Percentiles rank a stretch among this genome's conserved stretches.
These are phyloP conservation scores for Endomychus coccineus DNA, from an alignment of 2,888 invertebrate species.

Conservation along the genomic window DNA sequence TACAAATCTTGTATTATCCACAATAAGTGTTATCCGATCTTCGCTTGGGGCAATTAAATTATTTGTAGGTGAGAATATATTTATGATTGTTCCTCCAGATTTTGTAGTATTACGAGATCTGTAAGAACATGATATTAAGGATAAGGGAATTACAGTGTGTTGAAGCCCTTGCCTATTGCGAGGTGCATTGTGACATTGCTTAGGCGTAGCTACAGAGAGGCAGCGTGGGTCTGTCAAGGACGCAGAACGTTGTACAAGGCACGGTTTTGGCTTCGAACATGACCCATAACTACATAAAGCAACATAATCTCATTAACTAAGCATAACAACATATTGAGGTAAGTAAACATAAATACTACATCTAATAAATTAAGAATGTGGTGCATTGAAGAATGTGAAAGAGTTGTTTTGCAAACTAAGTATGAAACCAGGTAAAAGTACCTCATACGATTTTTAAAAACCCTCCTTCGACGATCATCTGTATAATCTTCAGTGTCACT, in stretches of 20 bases:
- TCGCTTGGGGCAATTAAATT: too few species aligned
- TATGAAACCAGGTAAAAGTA: slow-evolving; percentile 34
- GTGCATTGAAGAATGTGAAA: too few species aligned
- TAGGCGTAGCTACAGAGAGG: slow-evolving; percentile 47
- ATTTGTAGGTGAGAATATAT: too few species aligned
- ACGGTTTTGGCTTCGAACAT: slow-evolving; percentile 57
- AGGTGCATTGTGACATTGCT: slow-evolving; percentile 45
- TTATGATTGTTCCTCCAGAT: too few species aligned
- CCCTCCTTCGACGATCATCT: slow-evolving; percentile 60
- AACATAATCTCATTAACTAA: too few species aligned
- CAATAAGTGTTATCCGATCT: slow-evolving; percentile 85
- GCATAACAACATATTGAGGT: too few species aligned
- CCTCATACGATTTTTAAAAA: slow-evolving; percentile 65
- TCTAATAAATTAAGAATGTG: too few species aligned
- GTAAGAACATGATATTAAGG: too few species aligned
- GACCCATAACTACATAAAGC: slow-evolving; percentile 53
- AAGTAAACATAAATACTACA: too few species aligned
- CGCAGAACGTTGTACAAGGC: slow-evolving; percentile 52
- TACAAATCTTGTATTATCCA: slow-evolving; percentile 87
- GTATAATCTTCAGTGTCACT: slow-evolving; percentile 82
- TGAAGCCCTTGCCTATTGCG: slow-evolving; percentile 44
- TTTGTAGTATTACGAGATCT: too few species aligned
- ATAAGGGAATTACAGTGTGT: too few species aligned
- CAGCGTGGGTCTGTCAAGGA: slow-evolving; percentile 48
- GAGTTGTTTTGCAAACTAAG: background rate